Evolutionary conservation across 2,888 invertebrate species (phyloP).

Genomic region (Operophtera brumata): DNA sequence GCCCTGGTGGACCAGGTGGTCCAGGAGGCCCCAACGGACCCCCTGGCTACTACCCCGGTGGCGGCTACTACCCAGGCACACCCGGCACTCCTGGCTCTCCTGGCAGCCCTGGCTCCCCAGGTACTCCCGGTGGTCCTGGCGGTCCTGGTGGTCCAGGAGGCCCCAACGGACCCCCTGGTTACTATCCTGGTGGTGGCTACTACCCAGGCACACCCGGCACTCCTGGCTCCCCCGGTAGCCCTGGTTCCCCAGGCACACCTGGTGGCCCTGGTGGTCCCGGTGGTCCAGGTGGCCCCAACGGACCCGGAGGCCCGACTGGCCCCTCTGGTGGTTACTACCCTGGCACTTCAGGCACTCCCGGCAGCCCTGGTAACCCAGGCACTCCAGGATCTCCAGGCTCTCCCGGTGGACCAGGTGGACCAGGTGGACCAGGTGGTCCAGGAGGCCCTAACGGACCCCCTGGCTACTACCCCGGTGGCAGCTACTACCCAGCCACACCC

Average conservation of each 20-base stretch:
- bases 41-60: slow-evolving; percentile 41
- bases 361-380: slow-evolving; percentile 20
- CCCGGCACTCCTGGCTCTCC: slow-evolving; percentile 36
- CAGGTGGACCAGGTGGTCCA: slow-evolving; percentile 30
- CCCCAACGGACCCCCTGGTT: slow-evolving; percentile 21
- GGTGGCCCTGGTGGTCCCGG: slow-evolving; percentile 27
- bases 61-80: slow-evolving; percentile 29
- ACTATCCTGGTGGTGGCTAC: neutral
- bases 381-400: slow-evolving; percentile 32
- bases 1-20: slow-evolving; percentile 25
- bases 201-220: slow-evolving; percentile 40
- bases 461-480: neutral
- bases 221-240: slow-evolving; percentile 42
- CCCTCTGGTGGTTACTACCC: slow-evolving; percentile 37
- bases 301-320: slow-evolving; percentile 10
- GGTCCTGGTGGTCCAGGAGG: slow-evolving; percentile 30
- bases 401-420: slow-evolving; percentile 31
- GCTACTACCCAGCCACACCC: slow-evolving; percentile 38
- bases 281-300: slow-evolving; percentile 21
- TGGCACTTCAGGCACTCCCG: slow-evolving; percentile 36
- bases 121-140: slow-evolving; percentile 13
- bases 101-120: slow-evolving; percentile 31
- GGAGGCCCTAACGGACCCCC: slow-evolving; percentile 26
- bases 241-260: slow-evolving; percentile 32
- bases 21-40: slow-evolving; percentile 37